phyloP scores from a whole-genome alignment of 2,113 vertebrate genomes.

The Argyrosomus japonicus region DNA sequence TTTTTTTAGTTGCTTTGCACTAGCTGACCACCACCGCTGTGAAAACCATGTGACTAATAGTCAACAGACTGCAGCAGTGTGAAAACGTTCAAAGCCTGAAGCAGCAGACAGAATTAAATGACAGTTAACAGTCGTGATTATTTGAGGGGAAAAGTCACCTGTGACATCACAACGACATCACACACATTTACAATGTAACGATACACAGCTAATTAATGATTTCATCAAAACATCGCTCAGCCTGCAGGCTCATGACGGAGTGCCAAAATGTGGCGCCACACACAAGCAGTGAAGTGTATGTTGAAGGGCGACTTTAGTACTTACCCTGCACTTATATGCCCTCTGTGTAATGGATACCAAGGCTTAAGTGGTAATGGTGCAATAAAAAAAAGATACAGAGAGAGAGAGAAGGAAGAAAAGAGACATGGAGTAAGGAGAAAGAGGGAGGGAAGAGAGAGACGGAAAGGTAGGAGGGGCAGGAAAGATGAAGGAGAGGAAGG shows the following conservation, averaged over 20 bases:
- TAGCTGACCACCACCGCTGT: not conserved
- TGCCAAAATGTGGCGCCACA: conserved; percentile 75
- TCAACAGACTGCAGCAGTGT: not conserved
- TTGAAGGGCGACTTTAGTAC: conserved; percentile 79
- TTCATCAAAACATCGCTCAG: conserved; percentile 51
- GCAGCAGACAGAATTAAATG: conserved; percentile 21
- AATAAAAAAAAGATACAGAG: conserved; percentile 74
- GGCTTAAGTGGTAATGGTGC: conserved; percentile 82
- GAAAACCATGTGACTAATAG: not conserved
- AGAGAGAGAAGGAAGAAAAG: conserved; percentile 56
- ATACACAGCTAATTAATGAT: conserved; percentile 31
- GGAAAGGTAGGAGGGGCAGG: conserved; percentile 51
- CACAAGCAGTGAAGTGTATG: conserved; percentile 65
- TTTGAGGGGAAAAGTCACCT: not conserved
- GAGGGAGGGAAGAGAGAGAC: conserved; percentile 29
- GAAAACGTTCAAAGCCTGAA: not conserved
- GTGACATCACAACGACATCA: conserved; percentile 1
- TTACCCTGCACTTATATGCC: conserved; percentile 81
- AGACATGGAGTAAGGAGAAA: conserved; percentile 40
- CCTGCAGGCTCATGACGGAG: conserved; percentile 52
- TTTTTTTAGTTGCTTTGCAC: not conserved
- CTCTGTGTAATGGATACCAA: conserved; percentile 81
- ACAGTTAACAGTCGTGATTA: conserved; percentile 14
- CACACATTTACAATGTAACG: conserved; percentile 8
- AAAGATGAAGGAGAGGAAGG: conserved; percentile 46